Evolutionary conservation across 2,797 vertebrate genomes (phyloP).

Genomic region (Phrynocephalus guinanensis): DNA sequence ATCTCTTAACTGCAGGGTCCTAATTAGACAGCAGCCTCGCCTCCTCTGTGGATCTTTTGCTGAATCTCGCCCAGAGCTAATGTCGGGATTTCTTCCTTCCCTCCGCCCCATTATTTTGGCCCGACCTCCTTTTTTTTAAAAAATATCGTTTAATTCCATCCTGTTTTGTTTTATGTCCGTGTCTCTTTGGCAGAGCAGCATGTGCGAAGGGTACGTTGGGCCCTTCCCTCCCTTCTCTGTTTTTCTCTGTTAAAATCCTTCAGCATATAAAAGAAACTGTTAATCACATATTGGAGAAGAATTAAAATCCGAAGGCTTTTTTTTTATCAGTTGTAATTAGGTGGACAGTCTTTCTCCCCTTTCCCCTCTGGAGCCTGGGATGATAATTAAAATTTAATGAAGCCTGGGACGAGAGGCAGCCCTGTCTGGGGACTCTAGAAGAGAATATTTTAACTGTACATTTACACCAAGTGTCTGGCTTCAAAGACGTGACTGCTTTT

Average conservation of each 20-base stretch:
- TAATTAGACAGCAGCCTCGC: conserved; percentile 60
- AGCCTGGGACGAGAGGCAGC: conserved; percentile 93
- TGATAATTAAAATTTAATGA: conserved; percentile 99
- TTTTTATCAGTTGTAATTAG: conserved; percentile 82
- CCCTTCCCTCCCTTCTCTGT: background rate
- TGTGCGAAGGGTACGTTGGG: conserved; percentile 20
- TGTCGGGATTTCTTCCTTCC: conserved; percentile 16
- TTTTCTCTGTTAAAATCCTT: conserved; percentile 29
- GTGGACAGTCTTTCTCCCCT: conserved; percentile 83
- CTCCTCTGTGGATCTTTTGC: conserved; percentile 66
- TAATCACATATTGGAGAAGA: conserved; percentile 63
- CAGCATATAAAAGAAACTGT: conserved; percentile 55
- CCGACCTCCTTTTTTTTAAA: conserved; percentile 30
- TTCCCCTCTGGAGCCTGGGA: conserved; percentile 90
- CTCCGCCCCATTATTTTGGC: background rate
- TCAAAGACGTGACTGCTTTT: conserved; percentile 94
- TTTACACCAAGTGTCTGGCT: conserved; percentile 98
- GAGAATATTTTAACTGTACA: conserved; percentile 99
- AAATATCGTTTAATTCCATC: background rate
- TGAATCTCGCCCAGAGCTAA: conserved; percentile 63
- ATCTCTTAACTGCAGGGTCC: conserved; percentile 62
- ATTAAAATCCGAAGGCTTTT: conserved; percentile 51
- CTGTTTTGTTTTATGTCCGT: conserved; percentile 32
- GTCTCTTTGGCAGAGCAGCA: conserved; percentile 35
- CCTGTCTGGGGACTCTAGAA: conserved; percentile 92